Evolutionary conservation across 2,797 vertebrate genomes (phyloP), one percentile per base, ranked within the genome.

Genomic region (Chloroceryle amazona): DNA sequence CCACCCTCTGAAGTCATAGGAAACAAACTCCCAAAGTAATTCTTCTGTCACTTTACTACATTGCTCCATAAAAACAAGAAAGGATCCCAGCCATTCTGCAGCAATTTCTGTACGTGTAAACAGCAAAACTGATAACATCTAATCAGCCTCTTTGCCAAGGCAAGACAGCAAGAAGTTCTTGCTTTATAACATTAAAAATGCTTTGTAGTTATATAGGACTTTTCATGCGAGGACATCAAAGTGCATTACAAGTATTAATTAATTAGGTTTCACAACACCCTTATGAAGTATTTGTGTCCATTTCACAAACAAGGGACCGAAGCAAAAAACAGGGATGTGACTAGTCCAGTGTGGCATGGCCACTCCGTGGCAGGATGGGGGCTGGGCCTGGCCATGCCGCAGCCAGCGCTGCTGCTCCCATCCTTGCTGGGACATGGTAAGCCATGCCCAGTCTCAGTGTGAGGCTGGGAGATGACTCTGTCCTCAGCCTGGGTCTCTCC

Each of bases 141-240:
- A 93, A 96, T 95, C 94, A 84, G 52, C 44, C 41, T 94, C 92
- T 90, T 87, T 96, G 93, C 94, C 96, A 96, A 93, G 94, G 78
- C 93, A 95, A 96, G 95, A 93, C 80, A 90, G 93, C 95, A 91
- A 96, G 93, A 95, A 97, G 81, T 96, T 97, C 92, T 96, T 95
- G 94, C 92, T 96, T 95, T 97, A 97, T 95, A 97, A 92, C 87
- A 96, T 96, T 91, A 96, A 96, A 97, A 95, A 93, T 81, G 93
- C 96, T 97, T 96, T 95, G 96, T 97, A 98, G 96, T 97, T 97
- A 93, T 81, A 86, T 91, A 78, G 92, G 76, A 96, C 92, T 96
- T 97, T 97, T 97, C 97, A 96, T 96, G 95, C 94, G 9, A 89
- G 81, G 94, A 96, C 95, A 98, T 98, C 97, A 98, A 97, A 98